Evolutionary conservation across 2,888 invertebrate species (phyloP), one percentile per base, ranked within the genome.

Genomic region (Tiliacea citrago): DNA sequence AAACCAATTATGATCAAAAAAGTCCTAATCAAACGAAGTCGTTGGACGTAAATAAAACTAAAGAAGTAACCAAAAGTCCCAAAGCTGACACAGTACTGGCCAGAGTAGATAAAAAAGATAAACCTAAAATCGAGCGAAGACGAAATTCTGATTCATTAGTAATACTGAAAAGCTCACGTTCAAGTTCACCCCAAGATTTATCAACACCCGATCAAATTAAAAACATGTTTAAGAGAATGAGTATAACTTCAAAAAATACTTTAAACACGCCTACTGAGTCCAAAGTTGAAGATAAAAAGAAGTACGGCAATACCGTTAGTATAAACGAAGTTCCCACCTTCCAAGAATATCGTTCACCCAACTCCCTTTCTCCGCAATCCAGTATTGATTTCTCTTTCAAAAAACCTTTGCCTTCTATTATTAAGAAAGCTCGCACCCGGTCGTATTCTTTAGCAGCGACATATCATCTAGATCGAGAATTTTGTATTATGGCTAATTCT

Each of bases 401-500:
- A 79, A 92, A 92, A 90, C 94, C 94, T 81, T 88, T 94, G 78
- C 92, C 94, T 77, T 93, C 94, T 82, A 94, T 93, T 87, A 93
- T 93, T 86, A 94, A 94, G 86, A 93, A 92, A 85, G 92, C 94
- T 93, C 93, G 93, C 63, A 85, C 88, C 82, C 92, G 95, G 82
- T 93, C 95, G 68, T 91, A 91, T 88, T 95, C 95, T 88, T 82
- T 95, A 91, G 91, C 92, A 88, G 89, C 93, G 83, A 89, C 90
- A 77, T 86, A 93, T 87, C 93, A 93, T 91, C 91, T 95, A 93
- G 93, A 94, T 89, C 89, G 90, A 89, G 92, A 95, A 88, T 91
- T 92, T 89, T 95, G 95, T 95, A 94, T 92, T 94, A 94, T 96
- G 93, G 96, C 97, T 97, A 97, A 97, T 96, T 96, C 95, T 96